Base-by-base conservation (phyloP, 2,888 invertebrate species). In the Drosophila setosimentum region DNA sequence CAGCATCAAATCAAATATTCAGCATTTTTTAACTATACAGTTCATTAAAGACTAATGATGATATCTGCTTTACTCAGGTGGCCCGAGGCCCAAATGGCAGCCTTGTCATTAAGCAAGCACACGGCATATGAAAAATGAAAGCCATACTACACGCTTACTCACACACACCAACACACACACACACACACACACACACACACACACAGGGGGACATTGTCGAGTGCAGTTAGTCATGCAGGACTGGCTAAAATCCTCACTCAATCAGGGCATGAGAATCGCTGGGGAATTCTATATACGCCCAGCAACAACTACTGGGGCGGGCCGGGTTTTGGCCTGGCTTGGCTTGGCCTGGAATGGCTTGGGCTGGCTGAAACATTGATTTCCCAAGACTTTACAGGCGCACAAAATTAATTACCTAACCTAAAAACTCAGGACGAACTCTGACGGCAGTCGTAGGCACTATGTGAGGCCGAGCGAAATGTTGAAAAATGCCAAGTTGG, bases 381-480 rank as follows among this genome's bases (percentile, higher is more conserved):
- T 87, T 87, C 87, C 87, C 90, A 85, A 88, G 87, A 90, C 90
- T 86, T 90, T 80, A 67, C 66, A 74, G 78, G 78, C 89, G 68
- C 79, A 78, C 75, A 88, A 88, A 87, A 87, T 87, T 87, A 87
- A 87, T 87, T 87, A 87, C 90, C 87, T 82, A 88, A 90, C 88
- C 90, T 76, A 85, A 87, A 86, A 86, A 85, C 73, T 73, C 61
- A 65, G 77, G 58, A 68, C 73, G 53, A 48, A 67, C 45, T 24
- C 45, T 69, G 80, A 69, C 70, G 70, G 68, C 61, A 65, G 51
- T 27, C 16, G 55, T 33, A 30, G 55, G 61, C 74, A 83, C 80
- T 77, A 82, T 85, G 77, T 73, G 80, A 74, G 74, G 48, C 40
- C 57, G 37, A 61, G 45, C 49, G 60, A 55, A 61, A 60, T 57